Conservation (phyloP, 2,113 vertebrate genomes). For the Callaeas wilsoni region DNA sequence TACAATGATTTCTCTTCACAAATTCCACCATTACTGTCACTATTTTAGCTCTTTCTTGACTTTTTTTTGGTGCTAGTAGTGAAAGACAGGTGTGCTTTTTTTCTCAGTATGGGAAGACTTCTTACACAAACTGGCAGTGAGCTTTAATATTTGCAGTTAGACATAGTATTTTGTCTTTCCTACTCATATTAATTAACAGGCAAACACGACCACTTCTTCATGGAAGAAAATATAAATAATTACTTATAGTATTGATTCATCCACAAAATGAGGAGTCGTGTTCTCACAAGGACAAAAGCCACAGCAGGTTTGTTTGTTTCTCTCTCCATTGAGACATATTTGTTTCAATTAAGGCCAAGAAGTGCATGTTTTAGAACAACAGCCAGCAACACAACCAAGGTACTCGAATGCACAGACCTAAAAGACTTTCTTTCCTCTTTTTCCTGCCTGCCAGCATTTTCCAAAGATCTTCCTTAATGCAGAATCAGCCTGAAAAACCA, state of each 20-base stretch:
- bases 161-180: conserved; percentile 6
- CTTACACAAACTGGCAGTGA: neutral
- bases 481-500: conserved; percentile 52
- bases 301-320: neutral
- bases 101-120: neutral
- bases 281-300: conserved; percentile 18
- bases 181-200: conserved; percentile 44
- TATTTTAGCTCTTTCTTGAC: neutral
- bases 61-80: neutral
- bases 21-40: neutral
- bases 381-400: conserved; percentile 38
- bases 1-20: neutral
- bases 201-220: conserved; percentile 34
- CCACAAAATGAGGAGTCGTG: neutral
- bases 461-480: conserved; percentile 67
- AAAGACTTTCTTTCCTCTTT: conserved; percentile 33
- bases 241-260: conserved; percentile 56
- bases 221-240: conserved; percentile 62
- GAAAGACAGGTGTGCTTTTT: neutral
- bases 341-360: conserved; percentile 64
- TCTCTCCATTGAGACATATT: conserved; percentile 1
- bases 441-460: conserved; percentile 40
- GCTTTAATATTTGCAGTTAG: neutral
- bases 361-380: conserved; percentile 47
- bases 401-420: conserved; percentile 14